Percentiles rank a stretch among this genome's conserved stretches.
Conservation (phyloP, 2,888 invertebrate species). For the Empis livida region DNA sequence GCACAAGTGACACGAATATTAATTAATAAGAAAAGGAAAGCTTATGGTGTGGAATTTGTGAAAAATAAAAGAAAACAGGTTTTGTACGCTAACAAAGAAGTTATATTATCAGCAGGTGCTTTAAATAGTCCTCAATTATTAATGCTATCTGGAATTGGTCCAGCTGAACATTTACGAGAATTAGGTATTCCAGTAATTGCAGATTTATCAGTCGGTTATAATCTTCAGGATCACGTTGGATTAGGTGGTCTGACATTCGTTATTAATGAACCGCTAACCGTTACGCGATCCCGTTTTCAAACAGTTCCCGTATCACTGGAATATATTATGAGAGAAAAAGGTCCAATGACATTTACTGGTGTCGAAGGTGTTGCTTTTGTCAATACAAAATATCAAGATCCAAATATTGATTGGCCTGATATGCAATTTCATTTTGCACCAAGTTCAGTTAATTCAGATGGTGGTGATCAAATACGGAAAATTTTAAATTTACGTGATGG, state of each 20-base stretch:
- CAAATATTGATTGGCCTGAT: slow-evolving; percentile 65
- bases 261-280: slow-evolving; percentile 65
- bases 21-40: slow-evolving; percentile 57
- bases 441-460: slow-evolving; percentile 72
- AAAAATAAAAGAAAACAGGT: slow-evolving; percentile 50
- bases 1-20: slow-evolving; percentile 62
- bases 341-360: slow-evolving; percentile 71
- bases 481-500: slow-evolving; percentile 63
- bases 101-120: slow-evolving; percentile 77
- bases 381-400: slow-evolving; percentile 74
- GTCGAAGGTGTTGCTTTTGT: slow-evolving; percentile 80
- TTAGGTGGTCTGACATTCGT: slow-evolving; percentile 74
- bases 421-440: slow-evolving; percentile 80
- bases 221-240: slow-evolving; percentile 80
- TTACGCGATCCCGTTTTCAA: slow-evolving; percentile 65
- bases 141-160: slow-evolving; percentile 84
- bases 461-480: slow-evolving; percentile 63
- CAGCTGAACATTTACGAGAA: slow-evolving; percentile 57
- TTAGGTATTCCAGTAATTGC: slow-evolving; percentile 60
- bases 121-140: slow-evolving; percentile 79
- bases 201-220: slow-evolving; percentile 66
- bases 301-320: slow-evolving; percentile 65
- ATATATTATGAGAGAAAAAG: slow-evolving; percentile 66
- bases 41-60: slow-evolving; percentile 62
- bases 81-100: slow-evolving; percentile 63